A percentile compares a stretch with the other conserved stretches of the same genome.
These are phyloP conservation scores for Rhea pennata DNA, from an alignment of 2,113 vertebrate species.

Conservation along the genomic window DNA sequence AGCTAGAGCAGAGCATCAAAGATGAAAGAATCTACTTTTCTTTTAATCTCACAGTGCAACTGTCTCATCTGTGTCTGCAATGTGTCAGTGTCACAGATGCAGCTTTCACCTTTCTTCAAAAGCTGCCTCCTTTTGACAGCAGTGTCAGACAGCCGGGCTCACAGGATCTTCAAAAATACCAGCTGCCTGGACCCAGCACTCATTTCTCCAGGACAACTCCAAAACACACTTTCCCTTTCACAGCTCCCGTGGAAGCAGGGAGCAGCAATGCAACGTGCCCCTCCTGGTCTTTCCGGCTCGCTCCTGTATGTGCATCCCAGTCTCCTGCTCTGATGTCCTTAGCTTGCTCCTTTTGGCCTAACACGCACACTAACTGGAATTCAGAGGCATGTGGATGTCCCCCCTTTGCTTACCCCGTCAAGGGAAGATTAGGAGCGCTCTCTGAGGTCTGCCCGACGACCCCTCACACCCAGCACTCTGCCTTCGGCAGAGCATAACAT, in stretches of 20 bases:
- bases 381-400: rapidly evolving
- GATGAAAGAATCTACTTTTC: constrained; percentile 46
- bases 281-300: background rate
- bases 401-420: background rate
- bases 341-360: background rate
- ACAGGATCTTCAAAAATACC: background rate
- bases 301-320: background rate
- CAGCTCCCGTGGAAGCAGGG: background rate
- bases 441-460: background rate
- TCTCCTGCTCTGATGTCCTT: background rate
- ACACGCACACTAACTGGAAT: background rate
- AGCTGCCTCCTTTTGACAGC: constrained; percentile 12
- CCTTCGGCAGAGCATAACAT: background rate
- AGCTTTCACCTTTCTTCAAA: constrained; percentile 31
- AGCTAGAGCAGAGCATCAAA: constrained; percentile 4
- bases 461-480: background rate
- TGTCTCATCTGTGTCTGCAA: constrained; percentile 20
- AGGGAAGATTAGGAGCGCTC: background rate
- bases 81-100: background rate
- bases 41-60: constrained; percentile 49
- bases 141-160: background rate
- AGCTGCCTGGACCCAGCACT: background rate
- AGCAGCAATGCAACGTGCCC: background rate
- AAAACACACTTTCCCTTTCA: background rate
- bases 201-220: background rate